A percentile compares a stretch with the other conserved stretches of the same genome.
Evolutionary conservation across 92 coral and sea anemone genomes (phyloP).

Genomic region (Parazoanthus swiftii): DNA sequence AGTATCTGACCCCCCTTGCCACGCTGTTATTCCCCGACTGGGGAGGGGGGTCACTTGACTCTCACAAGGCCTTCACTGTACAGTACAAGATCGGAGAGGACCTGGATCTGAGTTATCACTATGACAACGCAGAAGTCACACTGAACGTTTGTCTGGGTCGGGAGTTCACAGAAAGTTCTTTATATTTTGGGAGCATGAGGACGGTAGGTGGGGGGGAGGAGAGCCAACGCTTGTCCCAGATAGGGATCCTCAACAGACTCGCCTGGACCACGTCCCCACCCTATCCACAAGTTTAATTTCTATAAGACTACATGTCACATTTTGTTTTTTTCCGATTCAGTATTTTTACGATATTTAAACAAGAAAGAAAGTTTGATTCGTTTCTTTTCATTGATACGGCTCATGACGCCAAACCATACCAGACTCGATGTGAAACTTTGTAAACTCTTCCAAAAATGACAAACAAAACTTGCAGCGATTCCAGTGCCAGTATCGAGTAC

Average conservation of each 20-base stretch:
- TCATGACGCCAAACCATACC: too few species aligned
- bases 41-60: conserved; percentile 85
- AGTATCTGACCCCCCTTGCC: conserved; percentile 76
- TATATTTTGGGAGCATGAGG: conserved; percentile 93
- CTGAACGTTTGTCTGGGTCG: conserved; percentile 89
- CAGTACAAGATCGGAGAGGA: conserved; percentile 95
- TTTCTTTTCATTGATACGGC: too few species aligned
- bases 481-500: too few species aligned
- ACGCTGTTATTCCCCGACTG: conserved; percentile 77
- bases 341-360: too few species aligned
- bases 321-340: too few species aligned
- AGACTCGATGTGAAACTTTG: too few species aligned
- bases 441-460: too few species aligned
- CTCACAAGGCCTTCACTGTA: conserved; percentile 96
- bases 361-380: too few species aligned
- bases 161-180: conserved; percentile 78
- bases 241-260: not conserved
- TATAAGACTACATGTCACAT: too few species aligned
- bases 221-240: not conserved
- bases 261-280: not conserved
- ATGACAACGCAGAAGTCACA: conserved; percentile 96
- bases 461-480: too few species aligned
- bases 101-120: conserved; percentile 86
- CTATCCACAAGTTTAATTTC: not conserved
- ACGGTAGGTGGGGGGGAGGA: conserved; percentile 53